Evolutionary conservation across 2,888 invertebrate genomes (phyloP), one percentile per base, ranked within the genome.

Genomic region (Nephrotoma guestfalica): DNA sequence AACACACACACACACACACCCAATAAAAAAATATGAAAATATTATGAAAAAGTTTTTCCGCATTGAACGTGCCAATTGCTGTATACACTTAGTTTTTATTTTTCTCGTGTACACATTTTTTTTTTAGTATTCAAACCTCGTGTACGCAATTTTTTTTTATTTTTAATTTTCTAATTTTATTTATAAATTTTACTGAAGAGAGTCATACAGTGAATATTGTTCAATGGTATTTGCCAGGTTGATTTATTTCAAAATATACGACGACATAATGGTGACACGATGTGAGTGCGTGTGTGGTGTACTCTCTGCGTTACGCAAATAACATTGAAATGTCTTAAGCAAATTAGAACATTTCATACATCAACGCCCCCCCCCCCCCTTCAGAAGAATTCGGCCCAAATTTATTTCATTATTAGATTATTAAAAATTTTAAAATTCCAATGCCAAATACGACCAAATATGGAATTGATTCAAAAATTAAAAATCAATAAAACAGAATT

Each of bases 31-130:
- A 41, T 41, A 84, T 83, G n/a, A 40, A 41, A 83, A 83, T 83
- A 11, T 11, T 83, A 83, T 13, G 15, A 84, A 84, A 84, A 84
- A 84, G 42, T 42, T 41, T 84, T 84, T 84, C 84, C 84, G 84
- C 84, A 84, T 84, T 84, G 84, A 84, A 84, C 84, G 84, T 84
- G 84, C 84, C 84, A 84, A 84, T 84, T 84, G 71, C 13, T 18
- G 30, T 71, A 30, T 30, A 71, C 71, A 71, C 15, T 57, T 57
- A 51, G 30, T 30, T 30, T 51, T 51, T 51, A 51, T 83, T 83
- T 83, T 83, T 40, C 11, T 83, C 40, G 30, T 83, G 40, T 13
- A 84, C 41, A 84, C 2, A 2, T 47, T 47, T 13, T 47, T 30
- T 84, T 84, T 84, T 84, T 84, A 84, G 6, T 41, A 84, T 84